Evolutionary conservation across 1,140 invertebrate species (phyloP).

Genomic region (Drosophila sp.): DNA sequence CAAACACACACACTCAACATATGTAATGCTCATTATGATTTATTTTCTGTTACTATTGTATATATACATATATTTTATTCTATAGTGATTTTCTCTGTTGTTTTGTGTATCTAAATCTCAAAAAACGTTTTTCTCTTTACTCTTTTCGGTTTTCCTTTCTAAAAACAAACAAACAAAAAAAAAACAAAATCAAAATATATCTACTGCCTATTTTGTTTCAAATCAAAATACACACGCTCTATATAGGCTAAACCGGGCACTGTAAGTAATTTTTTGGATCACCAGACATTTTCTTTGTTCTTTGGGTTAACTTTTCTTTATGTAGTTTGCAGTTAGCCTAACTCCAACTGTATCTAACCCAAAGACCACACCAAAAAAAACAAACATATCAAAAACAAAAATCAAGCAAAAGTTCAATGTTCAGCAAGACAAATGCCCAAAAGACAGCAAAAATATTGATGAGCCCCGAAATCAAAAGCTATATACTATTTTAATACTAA

Average conservation of each 20-base stretch:
- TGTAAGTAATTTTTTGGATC: slow-evolving; percentile 87
- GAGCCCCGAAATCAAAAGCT: background rate
- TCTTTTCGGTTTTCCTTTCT: slow-evolving; percentile 74
- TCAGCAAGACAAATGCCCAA: slow-evolving; percentile 33
- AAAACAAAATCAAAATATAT: slow-evolving; percentile 24
- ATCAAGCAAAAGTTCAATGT: slow-evolving; percentile 4
- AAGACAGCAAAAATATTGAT: slow-evolving; percentile 25
- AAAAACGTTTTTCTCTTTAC: slow-evolving; percentile 68
- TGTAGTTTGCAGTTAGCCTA: slow-evolving; percentile 61
- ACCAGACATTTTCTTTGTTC: slow-evolving; percentile 53
- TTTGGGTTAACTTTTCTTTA: slow-evolving; percentile 30
- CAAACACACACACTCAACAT: slow-evolving; percentile 37
- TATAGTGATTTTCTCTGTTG: slow-evolving; percentile 24
- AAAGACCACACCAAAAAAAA: background rate
- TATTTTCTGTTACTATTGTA: slow-evolving; percentile 48
- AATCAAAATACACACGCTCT: slow-evolving; percentile 64
- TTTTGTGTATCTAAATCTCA: slow-evolving; percentile 69
- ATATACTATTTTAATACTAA: slow-evolving; percentile 22
- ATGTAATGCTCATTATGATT: slow-evolving; percentile 40
- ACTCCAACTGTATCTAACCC: slow-evolving; percentile 38
- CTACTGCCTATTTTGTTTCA: slow-evolving; percentile 69
- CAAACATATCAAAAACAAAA: background rate
- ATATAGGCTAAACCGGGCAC: slow-evolving; percentile 88
- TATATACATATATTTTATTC: slow-evolving; percentile 56
- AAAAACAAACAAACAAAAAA: slow-evolving; percentile 12